phyloP scores from a whole-genome alignment of 2,113 vertebrate genomes.

The Equus quagga region DNA sequence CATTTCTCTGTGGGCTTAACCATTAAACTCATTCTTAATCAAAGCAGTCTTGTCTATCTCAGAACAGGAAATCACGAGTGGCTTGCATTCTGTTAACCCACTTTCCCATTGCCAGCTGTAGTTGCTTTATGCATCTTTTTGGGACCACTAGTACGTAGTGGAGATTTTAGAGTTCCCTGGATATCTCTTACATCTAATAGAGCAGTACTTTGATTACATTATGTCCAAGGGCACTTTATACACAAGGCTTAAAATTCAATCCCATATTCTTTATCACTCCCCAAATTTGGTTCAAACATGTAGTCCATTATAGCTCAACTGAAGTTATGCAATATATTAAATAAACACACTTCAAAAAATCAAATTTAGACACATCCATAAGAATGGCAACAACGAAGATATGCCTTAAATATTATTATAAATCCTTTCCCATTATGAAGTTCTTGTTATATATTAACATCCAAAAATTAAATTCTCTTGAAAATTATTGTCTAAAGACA shows the following conservation, averaged over 20 bases:
- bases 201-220: background rate
- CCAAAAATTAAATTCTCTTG: background rate
- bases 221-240: background rate
- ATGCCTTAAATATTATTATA: background rate
- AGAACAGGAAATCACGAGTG: background rate
- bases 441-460: background rate
- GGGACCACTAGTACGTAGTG: background rate
- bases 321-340: background rate
- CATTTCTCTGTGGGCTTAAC: background rate
- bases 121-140: background rate
- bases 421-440: background rate
- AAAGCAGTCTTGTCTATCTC: background rate
- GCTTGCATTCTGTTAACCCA: background rate
- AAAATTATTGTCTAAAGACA: background rate
- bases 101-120: background rate
- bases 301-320: background rate
- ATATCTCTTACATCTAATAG: background rate
- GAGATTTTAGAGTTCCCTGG: background rate
- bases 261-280: background rate
- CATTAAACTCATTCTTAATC: background rate
- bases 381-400: background rate
- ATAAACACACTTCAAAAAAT: background rate
- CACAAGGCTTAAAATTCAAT: background rate
- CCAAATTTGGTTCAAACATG: background rate
- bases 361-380: background rate